A percentile compares a stretch with the other conserved stretches of the same genome.
Evolutionary conservation across 2,113 vertebrate species (phyloP).

Genomic region (Taurulus bubalis): DNA sequence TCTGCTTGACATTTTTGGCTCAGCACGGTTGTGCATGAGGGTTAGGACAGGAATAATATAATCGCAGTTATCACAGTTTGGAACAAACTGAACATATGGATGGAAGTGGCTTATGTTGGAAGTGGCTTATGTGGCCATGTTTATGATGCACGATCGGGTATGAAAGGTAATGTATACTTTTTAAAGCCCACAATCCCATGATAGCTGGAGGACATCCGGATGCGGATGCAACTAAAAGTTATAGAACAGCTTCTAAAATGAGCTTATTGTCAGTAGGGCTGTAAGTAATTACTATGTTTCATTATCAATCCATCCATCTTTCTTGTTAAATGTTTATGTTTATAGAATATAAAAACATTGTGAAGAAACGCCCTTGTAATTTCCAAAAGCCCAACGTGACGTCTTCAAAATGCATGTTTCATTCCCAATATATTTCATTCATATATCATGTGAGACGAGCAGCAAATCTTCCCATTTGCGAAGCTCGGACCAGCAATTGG

Average conservation of each 20-base stretch:
- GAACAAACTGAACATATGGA: background rate
- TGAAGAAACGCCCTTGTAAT: background rate
- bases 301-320: background rate
- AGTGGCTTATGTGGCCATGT: background rate
- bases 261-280: background rate
- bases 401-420: background rate
- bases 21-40: background rate
- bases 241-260: background rate
- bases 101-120: background rate
- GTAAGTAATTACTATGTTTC: background rate
- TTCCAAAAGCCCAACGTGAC: background rate
- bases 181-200: background rate
- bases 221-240: background rate
- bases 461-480: background rate
- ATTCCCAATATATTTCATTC: background rate
- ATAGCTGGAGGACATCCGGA: too few relatives aligned
- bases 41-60: background rate
- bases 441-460: background rate
- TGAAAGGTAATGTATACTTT: background rate
- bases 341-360: background rate
- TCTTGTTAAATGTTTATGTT: background rate
- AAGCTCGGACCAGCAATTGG: background rate
- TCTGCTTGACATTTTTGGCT: background rate
- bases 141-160: background rate
- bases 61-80: background rate